Conservation (phyloP, 1,140 invertebrate species). For the Caenorhabditis tropicalis region DNA sequence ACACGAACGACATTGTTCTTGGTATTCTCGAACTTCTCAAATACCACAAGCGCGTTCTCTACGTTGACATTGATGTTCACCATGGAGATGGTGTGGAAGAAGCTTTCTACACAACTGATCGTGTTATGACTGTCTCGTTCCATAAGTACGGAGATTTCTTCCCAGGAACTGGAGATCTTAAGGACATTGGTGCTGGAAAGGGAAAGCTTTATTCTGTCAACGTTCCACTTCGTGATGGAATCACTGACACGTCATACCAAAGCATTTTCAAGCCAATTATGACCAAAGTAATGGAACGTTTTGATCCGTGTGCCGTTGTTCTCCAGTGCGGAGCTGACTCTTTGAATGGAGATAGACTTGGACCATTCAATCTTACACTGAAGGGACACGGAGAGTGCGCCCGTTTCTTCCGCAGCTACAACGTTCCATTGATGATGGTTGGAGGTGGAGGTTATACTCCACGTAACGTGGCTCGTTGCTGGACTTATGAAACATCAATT, state of each 20-base stretch:
- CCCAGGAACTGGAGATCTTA: constrained; percentile 86
- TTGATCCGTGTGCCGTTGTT: constrained; percentile 91
- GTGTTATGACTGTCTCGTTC: constrained; percentile 91
- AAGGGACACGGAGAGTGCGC: constrained; percentile 96
- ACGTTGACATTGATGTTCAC: constrained; percentile 91
- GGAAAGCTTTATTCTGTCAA: constrained; percentile 76
- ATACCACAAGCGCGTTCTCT: constrained; percentile 78
- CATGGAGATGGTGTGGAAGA: constrained; percentile 91
- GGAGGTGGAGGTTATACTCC: constrained; percentile 98
- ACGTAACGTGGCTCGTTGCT: constrained; percentile 94
- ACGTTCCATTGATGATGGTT: constrained; percentile 90
- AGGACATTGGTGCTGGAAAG: constrained; percentile 76
- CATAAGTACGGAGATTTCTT: constrained; percentile 93
- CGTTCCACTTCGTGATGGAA: constrained; percentile 76
- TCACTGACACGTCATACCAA: constrained; percentile 77
- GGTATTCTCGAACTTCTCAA: constrained; percentile 90
- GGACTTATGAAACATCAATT: constrained; percentile 98
- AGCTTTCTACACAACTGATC: constrained; percentile 89
- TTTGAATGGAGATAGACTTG: constrained; percentile 92
- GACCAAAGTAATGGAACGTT: constrained; percentile 97
- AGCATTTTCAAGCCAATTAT: constrained; percentile 94
- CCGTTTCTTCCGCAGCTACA: constrained; percentile 94
- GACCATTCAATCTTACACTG: constrained; percentile 97
- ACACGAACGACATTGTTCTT: constrained; percentile 94
- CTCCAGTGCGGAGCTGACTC: constrained; percentile 98